Evolutionary conservation across 2,113 vertebrate genomes (phyloP).

Genomic region (Corydoras maculifer): DNA sequence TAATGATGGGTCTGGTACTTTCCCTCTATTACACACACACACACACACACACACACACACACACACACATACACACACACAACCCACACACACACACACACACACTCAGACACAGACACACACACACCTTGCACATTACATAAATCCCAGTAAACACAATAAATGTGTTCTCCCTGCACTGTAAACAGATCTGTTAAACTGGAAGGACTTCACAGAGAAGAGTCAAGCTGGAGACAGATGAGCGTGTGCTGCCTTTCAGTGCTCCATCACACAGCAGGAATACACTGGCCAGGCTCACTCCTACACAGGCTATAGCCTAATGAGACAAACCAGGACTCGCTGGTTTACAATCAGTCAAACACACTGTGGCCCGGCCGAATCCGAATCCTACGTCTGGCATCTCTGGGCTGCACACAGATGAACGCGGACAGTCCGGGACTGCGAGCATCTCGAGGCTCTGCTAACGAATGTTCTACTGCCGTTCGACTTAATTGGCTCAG

Average conservation of each 20-base stretch:
- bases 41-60: constrained; percentile 38
- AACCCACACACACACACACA: constrained; percentile 39
- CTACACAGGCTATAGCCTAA: constrained; percentile 32
- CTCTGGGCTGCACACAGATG: constrained; percentile 39
- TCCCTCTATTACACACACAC: constrained; percentile 7
- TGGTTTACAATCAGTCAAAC: constrained; percentile 73
- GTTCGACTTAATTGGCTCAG: constrained; percentile 33
- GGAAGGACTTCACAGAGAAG: constrained; percentile 56
- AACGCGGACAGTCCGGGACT: constrained; percentile 2
- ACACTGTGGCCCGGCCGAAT: constrained; percentile 31
- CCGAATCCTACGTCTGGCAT: constrained; percentile 24
- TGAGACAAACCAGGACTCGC: constrained; percentile 65
- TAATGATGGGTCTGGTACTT: constrained; percentile 1
- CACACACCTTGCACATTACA: constrained; percentile 42
- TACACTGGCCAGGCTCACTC: constrained; percentile 33
- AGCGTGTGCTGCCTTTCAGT: constrained; percentile 40
- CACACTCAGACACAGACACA: constrained; percentile 25
- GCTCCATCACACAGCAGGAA: constrained; percentile 42
- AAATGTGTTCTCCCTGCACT: constrained; percentile 57
- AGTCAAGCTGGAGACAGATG: constrained; percentile 53
- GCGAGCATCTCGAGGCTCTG: background rate
- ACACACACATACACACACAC: constrained; percentile 25
- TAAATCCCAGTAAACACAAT: constrained; percentile 58
- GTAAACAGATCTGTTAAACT: constrained; percentile 53
- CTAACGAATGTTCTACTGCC: constrained; percentile 35